phyloP scores from a whole-genome alignment of 1,140 invertebrate species.

The Dendrolimus kikuchii region DNA sequence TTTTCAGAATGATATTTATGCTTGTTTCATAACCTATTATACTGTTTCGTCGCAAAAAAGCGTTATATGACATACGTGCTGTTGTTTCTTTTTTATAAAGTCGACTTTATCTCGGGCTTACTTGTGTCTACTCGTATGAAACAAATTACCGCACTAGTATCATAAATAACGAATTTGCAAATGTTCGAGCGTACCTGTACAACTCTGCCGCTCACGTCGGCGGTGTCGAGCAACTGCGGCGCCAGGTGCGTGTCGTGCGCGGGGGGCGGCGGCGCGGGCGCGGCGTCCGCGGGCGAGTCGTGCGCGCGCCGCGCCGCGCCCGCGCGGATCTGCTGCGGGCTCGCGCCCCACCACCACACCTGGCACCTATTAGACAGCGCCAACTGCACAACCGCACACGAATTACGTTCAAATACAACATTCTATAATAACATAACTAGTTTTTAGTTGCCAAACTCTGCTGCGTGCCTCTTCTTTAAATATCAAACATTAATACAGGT shows the following conservation, averaged over 20 bases:
- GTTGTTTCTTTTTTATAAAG: too few species aligned
- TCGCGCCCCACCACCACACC: constrained; percentile 47
- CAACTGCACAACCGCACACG: constrained; percentile 21
- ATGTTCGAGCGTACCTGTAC: constrained; percentile 23
- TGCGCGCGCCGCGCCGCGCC: constrained; percentile 24
- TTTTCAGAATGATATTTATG: too few species aligned
- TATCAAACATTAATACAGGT: too few species aligned
- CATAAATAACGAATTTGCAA: neutral
- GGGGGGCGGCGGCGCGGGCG: constrained; percentile 6
- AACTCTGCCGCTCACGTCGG: constrained; percentile 26
- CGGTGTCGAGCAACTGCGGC: constrained; percentile 30
- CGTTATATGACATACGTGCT: too few species aligned
- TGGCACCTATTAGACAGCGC: constrained; percentile 33
- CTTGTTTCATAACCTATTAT: too few species aligned
- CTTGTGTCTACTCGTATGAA: too few species aligned
- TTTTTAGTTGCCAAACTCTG: too few species aligned
- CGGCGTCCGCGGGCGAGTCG: constrained; percentile 5
- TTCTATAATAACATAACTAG: too few species aligned
- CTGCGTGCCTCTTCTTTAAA: too few species aligned
- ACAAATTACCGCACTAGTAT: too few species aligned
- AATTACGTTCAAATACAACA: neutral
- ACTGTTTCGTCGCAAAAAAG: too few species aligned
- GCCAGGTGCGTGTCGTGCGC: constrained; percentile 26
- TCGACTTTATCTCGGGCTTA: too few species aligned
- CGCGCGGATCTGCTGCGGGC: constrained; percentile 50